Conservation (phyloP, 2,888 invertebrate species). For the Ceratothoa steindachneri region DNA sequence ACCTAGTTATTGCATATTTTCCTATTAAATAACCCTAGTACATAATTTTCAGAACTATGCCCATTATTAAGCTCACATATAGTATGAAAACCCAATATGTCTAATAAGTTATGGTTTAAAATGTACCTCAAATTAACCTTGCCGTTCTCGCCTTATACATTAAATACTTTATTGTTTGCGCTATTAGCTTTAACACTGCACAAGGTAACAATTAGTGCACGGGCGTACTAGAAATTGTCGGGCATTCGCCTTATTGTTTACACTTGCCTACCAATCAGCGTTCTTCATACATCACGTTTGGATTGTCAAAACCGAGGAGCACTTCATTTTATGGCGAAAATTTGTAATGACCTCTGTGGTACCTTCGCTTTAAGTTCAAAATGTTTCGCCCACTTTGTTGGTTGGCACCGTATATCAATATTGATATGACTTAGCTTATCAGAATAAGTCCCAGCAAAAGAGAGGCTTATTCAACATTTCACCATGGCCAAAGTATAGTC, state of each 20-base stretch:
- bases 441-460: constrained; percentile 34
- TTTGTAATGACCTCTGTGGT: background rate
- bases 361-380: background rate
- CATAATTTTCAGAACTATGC: background rate
- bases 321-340: background rate
- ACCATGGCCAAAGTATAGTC: no score
- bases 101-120: constrained; percentile 10
- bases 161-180: constrained; percentile 40
- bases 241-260: constrained; percentile 46
- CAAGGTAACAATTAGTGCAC: constrained; percentile 45
- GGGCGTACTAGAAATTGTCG: constrained; percentile 44
- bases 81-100: constrained; percentile 1
- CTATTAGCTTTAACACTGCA: constrained; percentile 43
- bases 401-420: constrained; percentile 21
- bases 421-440: constrained; percentile 45
- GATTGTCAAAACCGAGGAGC: constrained; percentile 1
- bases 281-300: constrained; percentile 45
- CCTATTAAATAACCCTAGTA: background rate
- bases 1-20: background rate
- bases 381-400: background rate
- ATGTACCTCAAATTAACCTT: constrained; percentile 7
- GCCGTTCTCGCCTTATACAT: constrained; percentile 36
- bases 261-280: constrained; percentile 47
- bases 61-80: constrained; percentile 10
- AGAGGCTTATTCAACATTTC: constrained; percentile 30